Evolutionary conservation across 1,140 invertebrate species (phyloP).

Genomic region (Diprion similis): DNA sequence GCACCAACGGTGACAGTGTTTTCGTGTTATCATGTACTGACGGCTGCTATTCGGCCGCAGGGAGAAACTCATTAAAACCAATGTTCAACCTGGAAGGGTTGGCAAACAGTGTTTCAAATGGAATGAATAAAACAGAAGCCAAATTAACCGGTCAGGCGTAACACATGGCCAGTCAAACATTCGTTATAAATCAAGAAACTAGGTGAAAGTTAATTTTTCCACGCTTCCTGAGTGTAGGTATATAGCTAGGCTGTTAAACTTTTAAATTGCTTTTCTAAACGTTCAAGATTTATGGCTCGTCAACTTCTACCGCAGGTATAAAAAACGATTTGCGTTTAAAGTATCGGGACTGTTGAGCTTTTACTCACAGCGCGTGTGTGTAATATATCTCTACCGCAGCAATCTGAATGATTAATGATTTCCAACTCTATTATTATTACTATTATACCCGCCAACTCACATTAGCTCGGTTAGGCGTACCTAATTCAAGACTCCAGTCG

Average conservation of each 20-base stretch:
- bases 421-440: neutral
- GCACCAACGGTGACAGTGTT: too few species aligned
- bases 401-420: neutral
- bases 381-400: neutral
- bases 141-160: too few species aligned
- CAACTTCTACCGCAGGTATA: neutral
- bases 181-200: neutral
- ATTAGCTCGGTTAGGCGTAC: neutral
- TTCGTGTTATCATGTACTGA: too few species aligned
- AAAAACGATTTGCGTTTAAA: neutral
- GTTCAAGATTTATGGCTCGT: constrained; percentile 1
- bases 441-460: neutral
- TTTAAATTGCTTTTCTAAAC: constrained; percentile 1
- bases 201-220: neutral
- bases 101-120: too few species aligned
- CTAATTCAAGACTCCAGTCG: neutral
- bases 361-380: neutral
- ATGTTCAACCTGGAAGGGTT: too few species aligned
- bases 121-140: too few species aligned
- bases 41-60: too few species aligned
- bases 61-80: too few species aligned
- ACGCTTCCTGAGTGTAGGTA: too few species aligned
- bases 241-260: neutral
- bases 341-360: neutral
- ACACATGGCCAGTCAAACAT: too few species aligned